Evolutionary conservation across 2,797 vertebrate genomes (phyloP), one percentile per base, ranked within the genome.

Genomic region (Gambelia wislizenii): DNA sequence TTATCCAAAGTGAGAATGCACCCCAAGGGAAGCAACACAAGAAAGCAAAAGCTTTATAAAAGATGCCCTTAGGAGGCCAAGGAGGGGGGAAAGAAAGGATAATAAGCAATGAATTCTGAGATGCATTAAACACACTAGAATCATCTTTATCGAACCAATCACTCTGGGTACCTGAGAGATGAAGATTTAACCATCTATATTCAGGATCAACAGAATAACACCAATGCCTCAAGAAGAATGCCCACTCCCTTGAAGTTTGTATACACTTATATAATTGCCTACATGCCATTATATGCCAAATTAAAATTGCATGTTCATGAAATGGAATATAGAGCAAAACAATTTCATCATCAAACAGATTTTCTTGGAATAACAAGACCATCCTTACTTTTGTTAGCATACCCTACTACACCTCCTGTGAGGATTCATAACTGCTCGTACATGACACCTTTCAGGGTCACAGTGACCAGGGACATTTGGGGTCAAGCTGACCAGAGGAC

Each of bases 11-110:
- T 56, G 91, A 93, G 94, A 95, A 85, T 61, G 93, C 84, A 89
- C 88, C 94, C 93, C 92, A 89, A 87, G 91, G 93, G 94, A 93
- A 74, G 69, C 72, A 92, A 88, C 84, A 90, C 90, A 95, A 94
- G 83, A 91, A 93, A 92, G 94, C 64, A 10, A 93, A 95, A 90
- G 88, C 81, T 85, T 72, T 69, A 2, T 2, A 91, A 87, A 94
- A 84, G 79, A 91, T 88, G 92, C 59, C 59, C 76, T 87, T 54
- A 86, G 89, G 90, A 87, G 25, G 69, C 87, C 85, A 89, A 36
- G 44, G 52, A 77, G 78, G 82, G 86, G 89, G 88, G 86, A 39
- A 90, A 87, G 74, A 79, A 42, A 49, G 87, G 49, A 85, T 47
- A 30, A 14, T 92, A 89, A 91, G 87, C 87, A 91, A 93, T 89